These are phyloP conservation scores for Lichenostomus cassidix DNA, from an alignment of 2,113 vertebrate genomes.

Conservation along the genomic window DNA sequence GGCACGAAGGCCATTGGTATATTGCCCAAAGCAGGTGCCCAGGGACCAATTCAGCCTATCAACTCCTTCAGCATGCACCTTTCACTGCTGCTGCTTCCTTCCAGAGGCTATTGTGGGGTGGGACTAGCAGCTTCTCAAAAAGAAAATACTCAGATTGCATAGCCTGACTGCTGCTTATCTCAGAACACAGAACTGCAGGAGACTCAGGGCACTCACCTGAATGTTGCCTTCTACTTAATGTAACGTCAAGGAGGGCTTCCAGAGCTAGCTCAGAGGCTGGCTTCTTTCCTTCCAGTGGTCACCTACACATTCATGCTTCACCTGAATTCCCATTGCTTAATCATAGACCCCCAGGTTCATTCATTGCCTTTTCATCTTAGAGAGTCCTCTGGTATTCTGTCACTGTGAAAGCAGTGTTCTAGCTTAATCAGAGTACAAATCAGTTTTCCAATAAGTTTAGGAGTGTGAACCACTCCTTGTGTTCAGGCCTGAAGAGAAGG, in stretches of 20 bases:
- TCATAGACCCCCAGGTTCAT: background rate
- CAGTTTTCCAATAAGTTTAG: background rate
- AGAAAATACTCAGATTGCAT: background rate
- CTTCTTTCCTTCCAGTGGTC: background rate
- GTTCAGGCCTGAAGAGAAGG: background rate
- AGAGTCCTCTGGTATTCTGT: background rate
- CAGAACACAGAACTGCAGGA: background rate
- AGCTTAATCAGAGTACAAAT: background rate
- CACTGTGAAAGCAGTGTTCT: background rate
- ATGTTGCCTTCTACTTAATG: background rate
- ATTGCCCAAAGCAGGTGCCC: background rate
- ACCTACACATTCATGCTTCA: background rate
- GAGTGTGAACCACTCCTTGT: background rate
- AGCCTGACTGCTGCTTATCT: background rate
- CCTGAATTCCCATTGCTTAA: background rate
- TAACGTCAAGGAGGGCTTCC: background rate
- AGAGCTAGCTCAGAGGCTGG: background rate
- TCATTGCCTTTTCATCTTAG: background rate
- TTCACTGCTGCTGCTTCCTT: background rate
- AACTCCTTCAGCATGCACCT: background rate
- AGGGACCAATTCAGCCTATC: background rate
- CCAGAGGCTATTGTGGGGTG: background rate
- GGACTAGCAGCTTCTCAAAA: background rate
- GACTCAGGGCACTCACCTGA: background rate
- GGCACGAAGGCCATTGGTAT: accelerated